These are phyloP conservation scores for Brachionus koreanus DNA, from an alignment of 1,140 invertebrate species.

Conservation along the genomic window DNA sequence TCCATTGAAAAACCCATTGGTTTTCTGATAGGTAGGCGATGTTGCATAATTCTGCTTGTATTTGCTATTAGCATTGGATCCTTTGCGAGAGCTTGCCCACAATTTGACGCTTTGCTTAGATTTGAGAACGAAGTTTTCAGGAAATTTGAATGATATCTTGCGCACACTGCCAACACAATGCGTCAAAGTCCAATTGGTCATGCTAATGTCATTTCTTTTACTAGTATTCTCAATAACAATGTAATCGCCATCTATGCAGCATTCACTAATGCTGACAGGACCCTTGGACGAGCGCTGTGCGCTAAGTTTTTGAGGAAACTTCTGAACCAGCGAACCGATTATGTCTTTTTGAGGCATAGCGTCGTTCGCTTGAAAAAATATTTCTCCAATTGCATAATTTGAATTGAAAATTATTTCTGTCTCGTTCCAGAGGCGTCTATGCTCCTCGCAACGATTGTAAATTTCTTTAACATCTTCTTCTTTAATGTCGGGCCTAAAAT, in stretches of 20 bases:
- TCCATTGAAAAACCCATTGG: not conserved
- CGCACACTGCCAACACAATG: constrained; percentile 41
- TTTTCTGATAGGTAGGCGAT: not conserved
- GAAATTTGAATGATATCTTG: constrained; percentile 42
- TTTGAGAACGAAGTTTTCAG: constrained; percentile 40
- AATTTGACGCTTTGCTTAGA: constrained; percentile 41
- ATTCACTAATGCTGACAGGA: constrained; percentile 59
- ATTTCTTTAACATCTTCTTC: constrained; percentile 44
- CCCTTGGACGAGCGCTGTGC: constrained; percentile 60
- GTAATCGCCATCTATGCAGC: constrained; percentile 60
- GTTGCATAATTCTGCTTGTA: not conserved
- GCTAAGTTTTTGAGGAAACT: constrained; percentile 36
- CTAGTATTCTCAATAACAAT: constrained; percentile 60
- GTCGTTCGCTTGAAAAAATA: constrained; percentile 29
- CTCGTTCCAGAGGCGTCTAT: constrained; percentile 36
- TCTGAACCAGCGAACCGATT: constrained; percentile 33
- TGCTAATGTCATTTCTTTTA: constrained; percentile 48
- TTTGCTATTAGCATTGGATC: not conserved
- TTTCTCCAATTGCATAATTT: constrained; percentile 34
- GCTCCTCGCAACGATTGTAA: constrained; percentile 39
- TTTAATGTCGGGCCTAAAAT: constrained; percentile 30
- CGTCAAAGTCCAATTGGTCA: constrained; percentile 39
- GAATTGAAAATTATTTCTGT: constrained; percentile 43
- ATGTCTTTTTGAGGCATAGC: constrained; percentile 10
- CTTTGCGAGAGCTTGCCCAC: constrained; percentile 31